phyloP scores from a whole-genome alignment of 2,113 vertebrate genomes.

The Probosciger aterrimus region DNA sequence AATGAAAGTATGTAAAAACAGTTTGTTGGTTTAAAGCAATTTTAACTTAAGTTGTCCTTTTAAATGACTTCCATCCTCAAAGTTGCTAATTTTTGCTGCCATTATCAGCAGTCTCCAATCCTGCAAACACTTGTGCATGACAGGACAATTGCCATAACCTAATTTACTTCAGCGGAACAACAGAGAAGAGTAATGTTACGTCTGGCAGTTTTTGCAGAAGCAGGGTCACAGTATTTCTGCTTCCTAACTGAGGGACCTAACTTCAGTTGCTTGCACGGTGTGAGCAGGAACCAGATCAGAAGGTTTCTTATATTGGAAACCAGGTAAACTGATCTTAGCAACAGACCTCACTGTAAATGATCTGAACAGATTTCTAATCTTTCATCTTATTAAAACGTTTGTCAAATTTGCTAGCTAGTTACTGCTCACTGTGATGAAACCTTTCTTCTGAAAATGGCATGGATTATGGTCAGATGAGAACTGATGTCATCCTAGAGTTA shows the following conservation, averaged over 20 bases:
- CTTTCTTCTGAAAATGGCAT: not conserved
- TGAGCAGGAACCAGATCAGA: not conserved
- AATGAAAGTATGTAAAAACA: not conserved
- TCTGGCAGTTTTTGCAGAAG: not conserved
- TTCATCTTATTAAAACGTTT: not conserved
- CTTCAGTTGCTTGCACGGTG: not conserved
- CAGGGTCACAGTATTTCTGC: not conserved
- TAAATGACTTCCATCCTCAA: not conserved
- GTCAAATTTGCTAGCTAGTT: not conserved
- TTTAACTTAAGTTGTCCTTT: not conserved
- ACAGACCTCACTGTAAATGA: not conserved
- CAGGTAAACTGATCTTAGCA: not conserved
- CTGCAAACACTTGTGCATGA: not conserved
- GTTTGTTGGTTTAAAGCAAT: not conserved
- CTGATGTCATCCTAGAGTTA: not conserved
- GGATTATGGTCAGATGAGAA: not conserved
- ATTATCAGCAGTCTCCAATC: not conserved
- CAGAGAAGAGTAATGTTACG: too few species aligned
- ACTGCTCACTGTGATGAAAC: not conserved
- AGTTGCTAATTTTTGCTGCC: not conserved
- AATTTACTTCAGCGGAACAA: not conserved
- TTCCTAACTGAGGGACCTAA: not conserved
- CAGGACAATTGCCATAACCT: not conserved
- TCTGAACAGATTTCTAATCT: not conserved
- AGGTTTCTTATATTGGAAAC: not conserved